phyloP scores from a whole-genome alignment of 2,888 invertebrate genomes.

The Pyralis farinalis region DNA sequence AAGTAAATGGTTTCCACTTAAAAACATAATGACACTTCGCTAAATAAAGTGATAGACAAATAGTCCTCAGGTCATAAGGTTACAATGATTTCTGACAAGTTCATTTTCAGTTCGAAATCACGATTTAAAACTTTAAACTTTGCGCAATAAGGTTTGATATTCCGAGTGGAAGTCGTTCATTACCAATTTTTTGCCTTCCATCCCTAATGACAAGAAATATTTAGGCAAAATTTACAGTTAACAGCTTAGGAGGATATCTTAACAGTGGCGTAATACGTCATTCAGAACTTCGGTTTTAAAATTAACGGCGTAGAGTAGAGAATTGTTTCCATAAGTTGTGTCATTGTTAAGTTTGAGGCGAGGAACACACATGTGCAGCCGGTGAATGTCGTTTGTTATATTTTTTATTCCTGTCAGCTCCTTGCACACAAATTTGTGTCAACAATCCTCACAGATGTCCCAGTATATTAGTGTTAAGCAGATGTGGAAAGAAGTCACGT shows the following conservation, averaged over 20 bases:
- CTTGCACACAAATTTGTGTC: conserved; percentile 57
- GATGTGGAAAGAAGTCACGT: conserved; percentile 20
- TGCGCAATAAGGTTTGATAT: conserved; percentile 24
- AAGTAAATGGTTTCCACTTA: conserved; percentile 30
- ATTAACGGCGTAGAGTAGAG: conserved; percentile 2
- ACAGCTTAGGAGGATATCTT: conserved; percentile 30
- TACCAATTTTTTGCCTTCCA: conserved; percentile 15
- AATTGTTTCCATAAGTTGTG: conserved; percentile 16
- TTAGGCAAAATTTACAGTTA: conserved; percentile 50
- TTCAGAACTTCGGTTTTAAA: conserved; percentile 7
- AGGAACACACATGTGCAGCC: conserved; percentile 62
- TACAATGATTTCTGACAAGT: conserved; percentile 21
- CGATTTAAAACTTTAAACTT: conserved; percentile 10
- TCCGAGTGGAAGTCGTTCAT: background rate
- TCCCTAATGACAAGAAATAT: conserved; percentile 60
- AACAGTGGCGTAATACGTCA: conserved; percentile 10
- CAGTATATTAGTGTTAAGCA: conserved; percentile 42
- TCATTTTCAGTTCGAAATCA: background rate
- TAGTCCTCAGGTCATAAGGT: conserved; percentile 48
- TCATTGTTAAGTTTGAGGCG: conserved; percentile 39
- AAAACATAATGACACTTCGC: conserved; percentile 52
- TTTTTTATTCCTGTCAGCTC: conserved; percentile 38
- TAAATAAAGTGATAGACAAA: conserved; percentile 57
- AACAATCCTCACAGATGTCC: conserved; percentile 70
- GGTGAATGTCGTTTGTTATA: conserved; percentile 58